Evolutionary conservation across 1,140 invertebrate genomes (phyloP).

Genomic region (Phymastichus coffea): DNA sequence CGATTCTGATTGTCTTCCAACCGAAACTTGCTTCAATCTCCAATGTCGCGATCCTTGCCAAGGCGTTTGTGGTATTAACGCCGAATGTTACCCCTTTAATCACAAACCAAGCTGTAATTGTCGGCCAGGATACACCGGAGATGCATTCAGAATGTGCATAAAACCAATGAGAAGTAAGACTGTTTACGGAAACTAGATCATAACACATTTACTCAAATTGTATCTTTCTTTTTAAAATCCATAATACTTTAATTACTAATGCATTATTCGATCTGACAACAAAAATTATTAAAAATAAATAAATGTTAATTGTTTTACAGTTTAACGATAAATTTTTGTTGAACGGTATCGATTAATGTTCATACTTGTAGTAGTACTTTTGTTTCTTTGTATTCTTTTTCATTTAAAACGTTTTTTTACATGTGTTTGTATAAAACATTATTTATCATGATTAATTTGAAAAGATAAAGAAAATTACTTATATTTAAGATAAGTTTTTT

Average conservation of each 20-base stretch:
- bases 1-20: slow-evolving; percentile 65
- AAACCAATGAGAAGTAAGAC: not conserved
- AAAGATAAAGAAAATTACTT: no score
- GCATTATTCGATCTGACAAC: slow-evolving; percentile 56
- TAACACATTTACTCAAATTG: no score
- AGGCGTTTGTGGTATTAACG: slow-evolving; percentile 66
- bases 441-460: no score
- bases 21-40: slow-evolving; percentile 64
- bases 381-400: no score
- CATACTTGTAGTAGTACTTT: no score
- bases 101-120: slow-evolving; percentile 71
- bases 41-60: slow-evolving; percentile 72
- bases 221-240: no score
- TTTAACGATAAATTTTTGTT: slow-evolving; percentile 61
- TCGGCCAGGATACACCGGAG: slow-evolving; percentile 62
- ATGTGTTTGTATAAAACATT: no score
- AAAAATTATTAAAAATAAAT: slow-evolving; percentile 61
- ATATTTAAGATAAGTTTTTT: no score
- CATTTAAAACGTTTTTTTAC: no score
- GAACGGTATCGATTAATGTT: no score
- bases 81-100: slow-evolving; percentile 68
- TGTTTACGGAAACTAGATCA: no score
- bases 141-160: slow-evolving; percentile 61
- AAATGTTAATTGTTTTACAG: slow-evolving; percentile 55
- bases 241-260: no score